Base-by-base conservation (phyloP, 2,113 vertebrate species). In the Chionodraco myersi region DNA sequence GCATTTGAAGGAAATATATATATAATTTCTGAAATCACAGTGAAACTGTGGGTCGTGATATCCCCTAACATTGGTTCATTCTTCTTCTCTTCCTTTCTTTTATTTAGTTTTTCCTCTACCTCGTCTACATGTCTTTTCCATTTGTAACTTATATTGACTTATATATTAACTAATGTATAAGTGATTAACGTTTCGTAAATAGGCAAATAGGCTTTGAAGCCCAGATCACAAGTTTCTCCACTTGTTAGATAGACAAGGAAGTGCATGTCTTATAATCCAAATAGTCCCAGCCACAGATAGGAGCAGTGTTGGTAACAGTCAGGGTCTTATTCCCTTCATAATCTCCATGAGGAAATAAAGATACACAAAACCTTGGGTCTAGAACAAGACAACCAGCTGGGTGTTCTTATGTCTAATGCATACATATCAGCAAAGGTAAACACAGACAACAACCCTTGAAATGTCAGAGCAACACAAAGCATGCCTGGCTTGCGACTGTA, bases 11-110 rank as follows among this genome's bases (percentile, higher is more conserved):
- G 16, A 41, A 75, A 73, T 63, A 64, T 53, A 71, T 75, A 88
- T 53, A 8, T 44, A 76, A 79, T 86, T 88, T 86, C 72, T 59
- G 79, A 26, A 89, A 89, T 80, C 18, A 44, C 14, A 51, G 23
- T 54, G 26, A 57, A 53, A 65, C 67, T 2, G 1, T 52, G 70
- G 47, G 60, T 64, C 1, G 1, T 52, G 70, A 85, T 79, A 77
- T 67, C 52, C 54, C 77, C 44, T 75, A 69, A 26, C 7, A 14
- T 49, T 68, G 26, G 18, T 6, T 67, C 12, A 69, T 58, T 52
- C 34, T 58, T 44, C 30, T 1, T 45, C 54, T 80, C 66, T 48
- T 26, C 52, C 34, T 67, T 47, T 58, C 18, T 7, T 45, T 13
- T 34, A 5, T 48, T 47, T 71, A 14, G 30, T 57, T 10, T 30